Evolutionary conservation across 2,797 vertebrate species (phyloP), one percentile per base, ranked within the genome.

Genomic region (Epinephelus coioides): DNA sequence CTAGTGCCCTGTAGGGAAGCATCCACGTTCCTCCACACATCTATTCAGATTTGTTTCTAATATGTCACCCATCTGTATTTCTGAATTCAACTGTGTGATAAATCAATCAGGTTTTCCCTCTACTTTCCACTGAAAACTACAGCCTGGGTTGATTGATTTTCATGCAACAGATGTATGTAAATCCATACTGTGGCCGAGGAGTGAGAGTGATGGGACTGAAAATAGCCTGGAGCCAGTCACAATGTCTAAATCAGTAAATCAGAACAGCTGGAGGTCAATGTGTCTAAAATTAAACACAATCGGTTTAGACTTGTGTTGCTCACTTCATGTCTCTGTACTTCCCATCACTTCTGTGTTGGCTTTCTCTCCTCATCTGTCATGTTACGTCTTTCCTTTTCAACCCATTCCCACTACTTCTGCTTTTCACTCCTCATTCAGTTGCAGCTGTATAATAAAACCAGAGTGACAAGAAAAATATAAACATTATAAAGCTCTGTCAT

Each of bases 261-360:
- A 25, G 67, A 81, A 82, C 79, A 71, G 55, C 56, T 67, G 19
- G 38, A 86, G 87, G 85, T 83, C 84, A 81, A 4, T 44, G 71
- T 34, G 53, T 78, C 81, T 84, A 71, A 79, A 85, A 83, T 79
- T 44, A 76, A 80, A 68, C 6, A 19, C 70, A 77, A 76, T 69
- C 79, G 76, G 71, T 68, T 78, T 63, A 56, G 73, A 61, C 30
- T 74, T 51, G 78, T 76, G 70, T 72, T 81, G 80, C 53, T 74
- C 81, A 81, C 59, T 75, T 86, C 0, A 34, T 49, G 56, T 78
- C 57, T 76, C 63, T 70, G 64, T 51, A 18, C 61, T 75, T 63
- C 54, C 27, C 19, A 54, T 85, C 76, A 53, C 10, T 21, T 70
- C 57, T 59, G n/a, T 40, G 55, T 57, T 9, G 12, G 15, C 51